Evolutionary conservation across 1,140 invertebrate genomes (phyloP), one percentile per base, ranked within the genome.

Genomic region (Drosophila bipectinata): DNA sequence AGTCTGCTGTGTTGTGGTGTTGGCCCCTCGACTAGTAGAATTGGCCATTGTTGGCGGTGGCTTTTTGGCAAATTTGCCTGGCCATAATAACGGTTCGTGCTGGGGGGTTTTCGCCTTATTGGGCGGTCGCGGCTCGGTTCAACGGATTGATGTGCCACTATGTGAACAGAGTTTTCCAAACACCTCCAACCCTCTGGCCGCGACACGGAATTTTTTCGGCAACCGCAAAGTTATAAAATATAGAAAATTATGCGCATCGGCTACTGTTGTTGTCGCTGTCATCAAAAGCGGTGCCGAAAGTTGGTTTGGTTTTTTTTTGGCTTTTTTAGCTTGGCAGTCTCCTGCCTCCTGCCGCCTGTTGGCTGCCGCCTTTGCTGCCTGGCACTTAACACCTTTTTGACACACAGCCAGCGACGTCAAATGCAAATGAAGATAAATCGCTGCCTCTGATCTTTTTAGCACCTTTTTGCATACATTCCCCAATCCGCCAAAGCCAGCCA

Each of bases 391-490:
- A 87, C 83, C 83, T 87, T 87, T 87, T 88, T 87, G 83, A 87
- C 83, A 88, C 83, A 83, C 83, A 79, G 72, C 74, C 83, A 88
- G 69, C 84, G 79, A 88, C 83, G 83, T 83, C 84, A 87, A 83
- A 90, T 90, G 87, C 82, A 90, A 90, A 90, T 90, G 87, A 90
- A 90, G 87, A 90, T 90, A 90, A 90, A 90, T 90, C 87, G 87
- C 77, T 87, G 82, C 57, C 82, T 90, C 59, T 90, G 87, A 90
- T 83, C 79, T 90, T 90, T 90, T 87, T 90, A 90, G 82, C 87
- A 90, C 87, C 82, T 90, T 87, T 79, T 90, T 77, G 83, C 84
- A 85, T 85, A 85, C 75, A 87, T 87, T 88, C 56, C 71, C 12
- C 56, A 55, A 44, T 41, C 51, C 26, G 34, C 14, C 32, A 32